Base-by-base conservation (phyloP, 2,113 vertebrate species). In the Mixornis gularis region DNA sequence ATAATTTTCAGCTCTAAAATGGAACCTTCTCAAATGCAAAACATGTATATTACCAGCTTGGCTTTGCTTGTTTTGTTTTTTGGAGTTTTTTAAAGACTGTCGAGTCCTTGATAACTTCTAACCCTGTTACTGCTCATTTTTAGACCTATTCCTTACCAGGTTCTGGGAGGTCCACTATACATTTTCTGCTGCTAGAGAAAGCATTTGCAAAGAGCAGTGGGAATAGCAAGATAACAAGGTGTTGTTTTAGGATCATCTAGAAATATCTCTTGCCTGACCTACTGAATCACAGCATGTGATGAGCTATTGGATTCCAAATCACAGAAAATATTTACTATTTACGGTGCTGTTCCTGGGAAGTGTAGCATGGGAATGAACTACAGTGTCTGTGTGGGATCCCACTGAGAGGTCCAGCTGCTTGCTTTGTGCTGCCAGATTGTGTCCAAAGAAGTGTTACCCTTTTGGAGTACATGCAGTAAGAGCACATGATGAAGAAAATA, bases 351-450 rank as follows among this genome's bases (percentile, higher is more conserved):
- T 96, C 91, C 95, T 94, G 89, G 95, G 95, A 95, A 94, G 94
- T 94, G 87, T 93, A 65, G 95, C 87, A 91, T 93, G 94, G 89
- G 95, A 95, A 85, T 87, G 94, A 93, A 85, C 78, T 66, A 85
- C 66, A 77, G 51, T 93, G 87, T 76, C 84, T 94, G 46, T 91
- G 87, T 90, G 79, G 89, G 51, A 65, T 94, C 96, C 94, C 74
- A 85, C 91, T 87, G 94, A 93, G 92, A 92, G 92, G 96, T 94
- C 96, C 95, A 94, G 94, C 92, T 96, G 95, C 95, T 89, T 94
- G 81, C 84, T 94, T 93, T 7, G 2, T 74, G 86, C 74, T 94
- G 96, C 95, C 92, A 94, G 94, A 89, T 94, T 95, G 92, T 36
- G 92, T 94, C 96, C 94, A 82, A 96, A 96, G 95, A 92, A 94